Base-by-base conservation (phyloP, 2,797 vertebrate genomes). In the Rhinophrynus dorsalis region DNA sequence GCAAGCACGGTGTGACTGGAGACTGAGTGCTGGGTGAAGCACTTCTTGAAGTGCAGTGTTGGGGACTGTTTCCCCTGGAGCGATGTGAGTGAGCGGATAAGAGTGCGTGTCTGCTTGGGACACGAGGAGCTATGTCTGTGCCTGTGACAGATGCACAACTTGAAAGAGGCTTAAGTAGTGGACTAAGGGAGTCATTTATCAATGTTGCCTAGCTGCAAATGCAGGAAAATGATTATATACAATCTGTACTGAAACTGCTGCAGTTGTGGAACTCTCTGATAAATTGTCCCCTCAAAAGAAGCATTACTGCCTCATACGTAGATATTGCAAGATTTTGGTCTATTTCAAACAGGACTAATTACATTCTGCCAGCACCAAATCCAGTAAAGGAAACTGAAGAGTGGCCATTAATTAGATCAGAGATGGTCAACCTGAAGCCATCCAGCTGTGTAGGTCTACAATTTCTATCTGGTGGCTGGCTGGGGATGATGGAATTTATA, bases 11-110 rank as follows among this genome's bases (percentile, higher is more conserved):
- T 73, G 51, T 64, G 30, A n/a, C 37, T 74, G 71, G 27, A 27
- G 68, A 44, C 37, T 56, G 29, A 20, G 23, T 45, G 57, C 37
- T 20, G 38, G 35, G 13, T 27, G 12, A 37, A 33, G 17, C 11
- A 11, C 33, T 27, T 29, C 20, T 17, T 1, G 18, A 3, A 27
- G 1, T 8, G 6, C 9, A 1, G 15, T 17, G 58, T 3, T 7
- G 17, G 48, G 5, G 59, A 45, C 1, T 20, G 18, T n/a, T 44
- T 59, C 55, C 27, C 23, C 35, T 33, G 69, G 56, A 30, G 38
- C 26, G 48, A 66, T 72, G 55, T 73, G 69, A 66, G 62, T 66
- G 69, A 66, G 50, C 50, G 60, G 51, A 40, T 38, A 60, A 65
- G 52, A 50, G 57, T 52, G 61, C 9, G 68, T 57, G 60, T 47